Conservation (phyloP, 2,113 vertebrate genomes). For the Erythrocercus mccallii region DNA sequence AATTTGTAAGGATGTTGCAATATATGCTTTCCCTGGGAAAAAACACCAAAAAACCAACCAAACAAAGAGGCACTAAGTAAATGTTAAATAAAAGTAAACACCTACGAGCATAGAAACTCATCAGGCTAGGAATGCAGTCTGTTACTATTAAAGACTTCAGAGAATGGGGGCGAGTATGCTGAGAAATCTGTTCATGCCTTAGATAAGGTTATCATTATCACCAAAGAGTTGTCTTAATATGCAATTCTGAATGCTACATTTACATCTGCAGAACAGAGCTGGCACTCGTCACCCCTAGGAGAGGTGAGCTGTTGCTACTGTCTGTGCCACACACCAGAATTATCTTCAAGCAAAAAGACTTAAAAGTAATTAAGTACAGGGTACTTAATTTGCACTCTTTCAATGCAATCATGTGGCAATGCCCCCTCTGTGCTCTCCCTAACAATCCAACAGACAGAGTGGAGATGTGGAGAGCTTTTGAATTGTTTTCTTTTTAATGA, state of each 20-base stretch:
- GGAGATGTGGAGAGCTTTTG: neutral
- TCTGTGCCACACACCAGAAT: neutral
- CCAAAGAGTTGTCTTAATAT: neutral
- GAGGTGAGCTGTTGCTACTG: neutral
- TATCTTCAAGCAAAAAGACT: neutral
- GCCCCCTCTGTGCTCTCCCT: neutral
- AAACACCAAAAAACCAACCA: neutral
- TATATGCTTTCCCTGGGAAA: constrained; percentile 20
- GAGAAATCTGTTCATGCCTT: neutral
- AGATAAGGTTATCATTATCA: neutral
- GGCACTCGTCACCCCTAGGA: neutral
- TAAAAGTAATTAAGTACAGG: neutral
- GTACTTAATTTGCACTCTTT: neutral
- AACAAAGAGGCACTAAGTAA: constrained; percentile 33
- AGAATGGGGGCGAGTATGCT: neutral
- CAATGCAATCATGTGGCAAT: neutral
- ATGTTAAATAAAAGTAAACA: constrained; percentile 54
- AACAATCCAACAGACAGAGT: neutral
- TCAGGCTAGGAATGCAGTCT: neutral
- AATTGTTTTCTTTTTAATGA: neutral
- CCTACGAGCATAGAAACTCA: neutral
- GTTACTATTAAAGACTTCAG: neutral
- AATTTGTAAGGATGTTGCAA: neutral
- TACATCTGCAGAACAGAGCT: neutral
- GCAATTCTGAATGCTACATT: neutral